These are phyloP conservation scores for Laspeyria flexula DNA, from an alignment of 2,888 invertebrate genomes.

Conservation along the genomic window DNA sequence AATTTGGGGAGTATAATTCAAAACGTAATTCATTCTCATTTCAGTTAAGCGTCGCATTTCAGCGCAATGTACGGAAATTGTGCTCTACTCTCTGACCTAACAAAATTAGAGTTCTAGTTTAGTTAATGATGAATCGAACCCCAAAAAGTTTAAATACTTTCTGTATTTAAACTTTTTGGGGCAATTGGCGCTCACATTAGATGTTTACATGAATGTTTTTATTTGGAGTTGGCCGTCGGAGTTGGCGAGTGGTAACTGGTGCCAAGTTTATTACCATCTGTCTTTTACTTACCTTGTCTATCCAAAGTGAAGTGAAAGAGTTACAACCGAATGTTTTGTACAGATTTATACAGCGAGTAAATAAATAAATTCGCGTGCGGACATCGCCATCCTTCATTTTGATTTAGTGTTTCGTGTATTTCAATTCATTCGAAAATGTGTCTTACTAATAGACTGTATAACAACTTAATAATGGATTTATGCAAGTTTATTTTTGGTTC, in stretches of 20 bases:
- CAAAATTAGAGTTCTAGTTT: too few species aligned
- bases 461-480: too few species aligned
- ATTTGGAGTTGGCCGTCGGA: slow-evolving; percentile 42
- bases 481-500: too few species aligned
- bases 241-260: slow-evolving; percentile 38
- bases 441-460: too few species aligned
- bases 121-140: too few species aligned
- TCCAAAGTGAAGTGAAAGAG: slow-evolving; percentile 42
- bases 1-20: too few species aligned
- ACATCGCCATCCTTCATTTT: slow-evolving; percentile 33
- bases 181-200: slow-evolving; percentile 24
- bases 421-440: neutral
- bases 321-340: slow-evolving; percentile 45
- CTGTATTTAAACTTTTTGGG: slow-evolving; percentile 34
- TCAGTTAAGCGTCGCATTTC: too few species aligned
- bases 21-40: too few species aligned
- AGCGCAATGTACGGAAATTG: too few species aligned
- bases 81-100: too few species aligned
- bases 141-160: slow-evolving; percentile 22
- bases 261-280: slow-evolving; percentile 55
- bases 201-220: slow-evolving; percentile 53
- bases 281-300: slow-evolving; percentile 48
- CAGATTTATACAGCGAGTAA: slow-evolving; percentile 55
- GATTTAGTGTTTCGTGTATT: slow-evolving; percentile 23
- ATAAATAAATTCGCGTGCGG: slow-evolving; percentile 35